These are phyloP conservation scores for Misgurnus anguillicaudatus DNA, from an alignment of 2,113 vertebrate genomes.

Conservation along the genomic window DNA sequence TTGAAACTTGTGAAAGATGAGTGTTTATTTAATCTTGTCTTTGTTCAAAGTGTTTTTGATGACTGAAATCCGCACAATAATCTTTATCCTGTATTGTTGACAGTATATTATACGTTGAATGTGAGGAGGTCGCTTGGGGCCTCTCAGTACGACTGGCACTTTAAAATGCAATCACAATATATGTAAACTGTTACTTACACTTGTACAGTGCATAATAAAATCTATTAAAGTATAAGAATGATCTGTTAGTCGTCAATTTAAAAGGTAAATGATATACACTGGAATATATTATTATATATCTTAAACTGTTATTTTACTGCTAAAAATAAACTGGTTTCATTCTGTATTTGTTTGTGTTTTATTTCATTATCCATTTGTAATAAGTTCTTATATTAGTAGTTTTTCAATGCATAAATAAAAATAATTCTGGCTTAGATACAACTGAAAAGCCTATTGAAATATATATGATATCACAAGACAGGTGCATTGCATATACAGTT, in stretches of 20 bases:
- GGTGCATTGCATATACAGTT: too few species aligned
- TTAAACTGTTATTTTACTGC: slow-evolving; percentile 1
- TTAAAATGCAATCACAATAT: slow-evolving; percentile 67
- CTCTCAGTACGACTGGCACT: slow-evolving; percentile 66
- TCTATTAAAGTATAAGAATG: slow-evolving; percentile 52
- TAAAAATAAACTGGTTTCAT: slow-evolving; percentile 1
- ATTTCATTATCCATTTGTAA: neutral
- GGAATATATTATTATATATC: neutral
- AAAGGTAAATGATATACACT: slow-evolving; percentile 26
- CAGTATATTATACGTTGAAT: slow-evolving; percentile 58
- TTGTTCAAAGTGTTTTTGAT: slow-evolving; percentile 23
- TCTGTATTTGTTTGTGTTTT: neutral
- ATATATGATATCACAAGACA: too few species aligned
- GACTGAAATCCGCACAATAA: slow-evolving; percentile 41
- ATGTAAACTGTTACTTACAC: slow-evolving; percentile 51
- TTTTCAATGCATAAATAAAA: too few species aligned
- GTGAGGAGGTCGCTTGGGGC: slow-evolving; percentile 50
- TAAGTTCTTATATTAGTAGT: too few species aligned
- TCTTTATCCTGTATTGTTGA: slow-evolving; percentile 57
- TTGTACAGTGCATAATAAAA: slow-evolving; percentile 70
- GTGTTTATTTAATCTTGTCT: slow-evolving; percentile 61
- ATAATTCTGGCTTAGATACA: too few species aligned
- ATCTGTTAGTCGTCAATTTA: slow-evolving; percentile 46
- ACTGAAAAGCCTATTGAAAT: too few species aligned
- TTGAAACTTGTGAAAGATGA: slow-evolving; percentile 71